phyloP scores from a whole-genome alignment of 2,113 vertebrate species.

The Romanogobio albipinnatus region DNA sequence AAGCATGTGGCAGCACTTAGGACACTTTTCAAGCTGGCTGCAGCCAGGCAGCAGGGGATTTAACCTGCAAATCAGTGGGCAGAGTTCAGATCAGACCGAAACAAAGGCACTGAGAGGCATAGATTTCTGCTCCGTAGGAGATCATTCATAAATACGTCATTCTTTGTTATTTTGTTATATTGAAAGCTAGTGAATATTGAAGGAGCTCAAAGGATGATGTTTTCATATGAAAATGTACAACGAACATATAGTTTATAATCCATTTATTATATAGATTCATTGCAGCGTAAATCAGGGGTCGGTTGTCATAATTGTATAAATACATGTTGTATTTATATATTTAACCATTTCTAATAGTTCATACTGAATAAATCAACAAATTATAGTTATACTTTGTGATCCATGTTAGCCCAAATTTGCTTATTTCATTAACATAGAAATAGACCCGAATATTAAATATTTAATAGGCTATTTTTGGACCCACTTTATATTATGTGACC shows the following conservation, averaged over 20 bases:
- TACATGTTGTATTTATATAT: too few species aligned
- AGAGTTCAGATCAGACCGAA: slow-evolving; percentile 26
- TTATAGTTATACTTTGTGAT: neutral
- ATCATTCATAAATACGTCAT: slow-evolving; percentile 20
- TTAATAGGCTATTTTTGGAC: neutral
- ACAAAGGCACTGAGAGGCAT: slow-evolving; percentile 7
- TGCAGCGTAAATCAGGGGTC: neutral
- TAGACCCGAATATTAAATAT: neutral
- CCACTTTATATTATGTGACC: too few species aligned
- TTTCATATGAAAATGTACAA: neutral
- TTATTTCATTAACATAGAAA: neutral
- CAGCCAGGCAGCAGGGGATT: slow-evolving; percentile 39
- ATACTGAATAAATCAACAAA: too few species aligned
- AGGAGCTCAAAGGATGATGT: neutral
- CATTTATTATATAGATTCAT: neutral
- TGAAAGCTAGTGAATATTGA: slow-evolving; percentile 3
- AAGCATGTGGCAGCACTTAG: slow-evolving; percentile 65
- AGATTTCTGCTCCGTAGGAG: neutral
- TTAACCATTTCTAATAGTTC: too few species aligned
- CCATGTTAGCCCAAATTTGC: neutral
- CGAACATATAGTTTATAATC: neutral
- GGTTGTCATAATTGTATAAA: neutral
- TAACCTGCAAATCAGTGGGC: slow-evolving; percentile 35
- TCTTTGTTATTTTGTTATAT: neutral
- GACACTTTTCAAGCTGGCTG: slow-evolving; percentile 67